Evolutionary conservation across 2,888 invertebrate genomes (phyloP).

Genomic region (Abrostola triplasia): DNA sequence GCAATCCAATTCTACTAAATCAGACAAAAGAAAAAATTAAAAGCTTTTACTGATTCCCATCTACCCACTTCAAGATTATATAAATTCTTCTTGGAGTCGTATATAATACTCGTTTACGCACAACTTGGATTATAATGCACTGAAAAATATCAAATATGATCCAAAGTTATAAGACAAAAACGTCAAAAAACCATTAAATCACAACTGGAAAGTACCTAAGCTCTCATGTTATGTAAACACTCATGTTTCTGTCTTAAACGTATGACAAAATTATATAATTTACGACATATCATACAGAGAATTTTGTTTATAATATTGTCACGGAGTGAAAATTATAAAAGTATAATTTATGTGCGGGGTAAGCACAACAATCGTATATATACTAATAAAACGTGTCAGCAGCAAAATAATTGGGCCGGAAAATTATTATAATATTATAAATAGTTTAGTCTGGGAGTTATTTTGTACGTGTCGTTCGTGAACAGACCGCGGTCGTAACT

Average conservation of each 20-base stretch:
- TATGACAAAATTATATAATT: constrained; percentile 72
- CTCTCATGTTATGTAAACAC: constrained; percentile 71
- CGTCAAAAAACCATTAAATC: constrained; percentile 56
- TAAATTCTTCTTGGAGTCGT: constrained; percentile 38
- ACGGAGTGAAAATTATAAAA: constrained; percentile 73
- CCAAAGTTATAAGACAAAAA: constrained; percentile 58
- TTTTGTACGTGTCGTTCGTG: constrained; percentile 81
- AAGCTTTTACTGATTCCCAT: background rate
- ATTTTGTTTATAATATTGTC: constrained; percentile 78
- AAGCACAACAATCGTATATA: constrained; percentile 84
- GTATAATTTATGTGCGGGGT: constrained; percentile 73
- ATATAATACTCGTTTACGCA: constrained; percentile 30
- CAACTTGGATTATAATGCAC: constrained; percentile 50
- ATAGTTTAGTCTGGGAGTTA: constrained; percentile 85
- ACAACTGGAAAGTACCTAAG: constrained; percentile 57
- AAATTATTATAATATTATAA: constrained; percentile 87
- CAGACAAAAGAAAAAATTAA: constrained; percentile 22
- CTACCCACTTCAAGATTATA: constrained; percentile 38
- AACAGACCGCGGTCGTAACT: constrained; percentile 81
- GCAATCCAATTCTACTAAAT: too few species aligned
- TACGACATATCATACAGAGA: constrained; percentile 55
- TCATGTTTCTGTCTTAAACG: constrained; percentile 66
- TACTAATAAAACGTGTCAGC: constrained; percentile 86
- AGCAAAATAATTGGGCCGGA: constrained; percentile 84
- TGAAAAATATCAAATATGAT: constrained; percentile 47